phyloP scores from a whole-genome alignment of 2,888 invertebrate genomes.

The Seira sanloemensis region DNA sequence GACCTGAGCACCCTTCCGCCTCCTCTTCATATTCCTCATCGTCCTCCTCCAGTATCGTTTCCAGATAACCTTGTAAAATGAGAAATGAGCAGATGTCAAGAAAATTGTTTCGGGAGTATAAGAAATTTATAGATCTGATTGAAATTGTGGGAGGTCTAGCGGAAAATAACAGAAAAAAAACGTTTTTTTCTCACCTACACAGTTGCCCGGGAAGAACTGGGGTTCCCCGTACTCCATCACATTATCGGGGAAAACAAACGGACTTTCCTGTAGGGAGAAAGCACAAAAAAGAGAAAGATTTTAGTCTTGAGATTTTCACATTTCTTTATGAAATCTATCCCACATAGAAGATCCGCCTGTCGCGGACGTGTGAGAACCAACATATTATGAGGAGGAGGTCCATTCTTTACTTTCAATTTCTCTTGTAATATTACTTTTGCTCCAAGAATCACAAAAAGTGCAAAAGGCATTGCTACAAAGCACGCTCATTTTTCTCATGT shows the following conservation, averaged over 20 bases:
- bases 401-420: too few relatives aligned
- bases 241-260: constrained; percentile 73
- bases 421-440: too few relatives aligned
- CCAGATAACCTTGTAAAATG: constrained; percentile 69
- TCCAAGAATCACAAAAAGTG: too few relatives aligned
- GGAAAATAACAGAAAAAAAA: neutral
- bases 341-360: too few relatives aligned
- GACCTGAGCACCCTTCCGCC: constrained; percentile 73
- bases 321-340: too few relatives aligned
- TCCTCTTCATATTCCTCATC: constrained; percentile 73
- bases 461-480: too few relatives aligned
- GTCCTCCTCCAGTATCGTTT: constrained; percentile 74
- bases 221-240: constrained; percentile 73
- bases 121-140: neutral
- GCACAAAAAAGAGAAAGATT: too few relatives aligned
- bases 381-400: too few relatives aligned
- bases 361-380: too few relatives aligned
- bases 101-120: neutral
- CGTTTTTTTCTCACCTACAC: constrained; percentile 64
- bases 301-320: too few relatives aligned
- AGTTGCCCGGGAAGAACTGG: constrained; percentile 73
- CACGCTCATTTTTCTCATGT: too few relatives aligned
- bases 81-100: constrained; percentile 4
- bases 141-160: neutral
- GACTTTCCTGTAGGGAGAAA: constrained; percentile 72